Evolutionary conservation across 2,888 invertebrate species (phyloP), one percentile per base, ranked within the genome.

Genomic region (Caenorhabditis imperialis): DNA sequence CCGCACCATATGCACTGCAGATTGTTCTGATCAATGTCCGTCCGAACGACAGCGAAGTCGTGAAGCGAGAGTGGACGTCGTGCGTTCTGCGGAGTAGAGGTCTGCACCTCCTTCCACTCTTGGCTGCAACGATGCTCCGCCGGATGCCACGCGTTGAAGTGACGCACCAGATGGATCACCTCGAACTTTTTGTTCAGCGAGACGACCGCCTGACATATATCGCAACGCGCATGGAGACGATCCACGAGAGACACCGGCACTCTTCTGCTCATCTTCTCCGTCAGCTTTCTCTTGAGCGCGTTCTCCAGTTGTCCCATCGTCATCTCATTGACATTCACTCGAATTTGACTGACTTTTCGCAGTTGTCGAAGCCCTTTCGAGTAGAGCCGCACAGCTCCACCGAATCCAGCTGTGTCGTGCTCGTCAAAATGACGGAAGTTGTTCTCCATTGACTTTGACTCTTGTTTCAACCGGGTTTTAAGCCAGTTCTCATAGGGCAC

Each of bases 111-210:
- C 23, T 76, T 79, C 87, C 87, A 87, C 16, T 78, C 77, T 22
- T 85, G 85, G n/a, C 84, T 65, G 58, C 87, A 87, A 22, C 84
- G 82, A 80, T 87, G 87, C 7, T 80, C 73, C 7, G 84, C 75
- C 14, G 87, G 87, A 70, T 87, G 87, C 87, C 87, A 87, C 8
- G 87, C 86, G 67, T 88, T 86, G 76, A 87, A 87, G 63, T 87
- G 87, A 3, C 87, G 80, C 3, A 87, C 85, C 18, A 87, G 62
- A 57, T 87, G 87, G 3, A 86, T 76, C 14, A 80, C 78, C 69
- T 87, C 87, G 51, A 88, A 87, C 60, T 88, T 88, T 63, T 84
- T 85, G 63, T 87, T 87, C 50, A 87, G 61, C 8, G 86, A 87
- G 7, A 87, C 78, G 27, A 86, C 81, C 6, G 87, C 79, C 30